A percentile compares a stretch with the other conserved stretches of the same genome.
Conservation (phyloP, 1,140 invertebrate genomes). For the Mactra quadrangularis region DNA sequence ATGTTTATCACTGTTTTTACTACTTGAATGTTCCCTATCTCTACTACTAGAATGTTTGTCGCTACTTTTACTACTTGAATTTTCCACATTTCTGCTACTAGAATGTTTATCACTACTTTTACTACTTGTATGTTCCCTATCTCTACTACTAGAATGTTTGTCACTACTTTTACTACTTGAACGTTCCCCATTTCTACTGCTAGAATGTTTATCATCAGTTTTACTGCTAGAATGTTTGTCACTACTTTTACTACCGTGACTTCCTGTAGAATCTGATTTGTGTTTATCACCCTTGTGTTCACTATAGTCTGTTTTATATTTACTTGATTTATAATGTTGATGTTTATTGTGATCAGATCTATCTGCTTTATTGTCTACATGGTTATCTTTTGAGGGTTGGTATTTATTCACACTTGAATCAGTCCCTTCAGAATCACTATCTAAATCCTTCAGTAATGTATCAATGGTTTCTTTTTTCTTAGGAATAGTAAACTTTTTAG, state of each 20-base stretch:
- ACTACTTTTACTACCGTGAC: not conserved
- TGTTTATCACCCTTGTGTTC: slow-evolving; percentile 41
- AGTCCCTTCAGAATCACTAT: slow-evolving; percentile 24
- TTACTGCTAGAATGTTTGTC: slow-evolving; percentile 2
- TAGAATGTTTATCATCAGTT: slow-evolving; percentile 23
- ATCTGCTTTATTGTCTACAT: not conserved
- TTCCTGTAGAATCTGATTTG: not conserved
- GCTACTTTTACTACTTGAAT: no score
- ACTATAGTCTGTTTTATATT: slow-evolving; percentile 48
- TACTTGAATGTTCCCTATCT: no score
- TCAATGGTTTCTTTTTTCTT: slow-evolving; percentile 32
- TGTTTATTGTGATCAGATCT: slow-evolving; percentile 15
- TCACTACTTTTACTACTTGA: slow-evolving; percentile 29
- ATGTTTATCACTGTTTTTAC: slow-evolving; percentile 29
- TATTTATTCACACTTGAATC: not conserved
- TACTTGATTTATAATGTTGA: slow-evolving; percentile 31
- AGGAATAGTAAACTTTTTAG: slow-evolving; percentile 28
- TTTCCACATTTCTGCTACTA: not conserved
- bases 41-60: slow-evolving; percentile 27
- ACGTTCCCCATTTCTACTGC: no score
- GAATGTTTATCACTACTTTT: slow-evolving; percentile 27
- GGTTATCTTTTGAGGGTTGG: not conserved
- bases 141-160: slow-evolving; percentile 14
- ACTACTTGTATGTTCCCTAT: not conserved
- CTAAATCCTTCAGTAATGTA: slow-evolving; percentile 42